Base-by-base conservation (phyloP, 2,113 vertebrate genomes). In the Gopherus flavomarginatus region DNA sequence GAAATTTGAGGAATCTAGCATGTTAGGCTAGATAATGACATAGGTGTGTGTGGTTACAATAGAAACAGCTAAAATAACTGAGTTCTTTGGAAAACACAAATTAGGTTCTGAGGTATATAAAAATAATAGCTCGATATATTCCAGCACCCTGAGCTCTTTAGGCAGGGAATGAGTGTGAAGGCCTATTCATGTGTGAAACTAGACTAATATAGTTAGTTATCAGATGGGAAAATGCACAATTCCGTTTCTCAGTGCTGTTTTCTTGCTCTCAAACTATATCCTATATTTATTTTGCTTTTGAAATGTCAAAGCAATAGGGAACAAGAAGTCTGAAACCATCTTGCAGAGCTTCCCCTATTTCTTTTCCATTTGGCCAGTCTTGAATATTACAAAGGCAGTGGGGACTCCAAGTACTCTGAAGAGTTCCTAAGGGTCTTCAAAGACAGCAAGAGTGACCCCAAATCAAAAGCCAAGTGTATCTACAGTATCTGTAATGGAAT, bases 141-240 rank as follows among this genome's bases (percentile, higher is more conserved):
- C 50, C 80, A 38, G 83, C 59, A 85, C 29, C 77, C 17, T 69
- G 87, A 87, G n/a, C 35, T 88, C 53, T 52, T 50, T 47, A 38
- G 49, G 57, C 47, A 82, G 44, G 79, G 38, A 87, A 56, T 84
- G 85, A 95, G 69, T n/a, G 81, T 78, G 88, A 93, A 94, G 86
- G 84, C 87, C 86, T 49, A 85, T 65, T 83, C 31, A 65, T 72
- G 59, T 81, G 47, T 86, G 69, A 35, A 24, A n/a, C n/a, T 54
- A 72, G 38, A 54, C 19, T 47, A 85, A 57, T 72, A 65, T 50
- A 49, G 77, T 35, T 35, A 81, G 42, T 81, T 80, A 56, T 75
- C 44, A 22, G 35, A 38, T 49, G 31, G 77, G 21, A 62, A 21
- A 62, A 54, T 69, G 44, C 38, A 47, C 29, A 69, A 50, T 81